Conservation (phyloP, 2,888 invertebrate genomes). For the Leptinotarsa tumamoca region DNA sequence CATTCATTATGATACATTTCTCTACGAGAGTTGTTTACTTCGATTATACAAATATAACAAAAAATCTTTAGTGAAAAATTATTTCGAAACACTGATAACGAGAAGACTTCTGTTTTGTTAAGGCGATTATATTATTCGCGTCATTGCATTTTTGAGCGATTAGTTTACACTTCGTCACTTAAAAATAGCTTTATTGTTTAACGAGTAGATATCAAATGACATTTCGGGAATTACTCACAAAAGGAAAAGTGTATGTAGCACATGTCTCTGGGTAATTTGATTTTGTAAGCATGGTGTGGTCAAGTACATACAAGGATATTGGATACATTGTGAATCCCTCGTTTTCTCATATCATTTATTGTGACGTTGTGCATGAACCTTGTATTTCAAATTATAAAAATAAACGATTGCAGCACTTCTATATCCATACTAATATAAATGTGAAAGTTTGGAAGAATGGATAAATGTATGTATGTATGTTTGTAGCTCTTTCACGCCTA, state of each 20-base stretch:
- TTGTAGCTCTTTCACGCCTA: too few relatives aligned
- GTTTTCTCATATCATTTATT: neutral
- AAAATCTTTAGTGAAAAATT: neutral
- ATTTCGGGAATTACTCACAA: too few relatives aligned
- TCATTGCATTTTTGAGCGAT: neutral
- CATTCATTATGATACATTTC: neutral
- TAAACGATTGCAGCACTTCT: neutral
- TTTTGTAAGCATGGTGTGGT: too few relatives aligned
- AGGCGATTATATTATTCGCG: neutral
- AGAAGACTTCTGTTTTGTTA: slow-evolving; percentile 4
- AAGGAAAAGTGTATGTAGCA: too few relatives aligned
- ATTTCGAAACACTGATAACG: slow-evolving; percentile 14
- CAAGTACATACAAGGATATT: too few relatives aligned
- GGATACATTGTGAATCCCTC: too few relatives aligned
- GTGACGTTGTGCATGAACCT: neutral
- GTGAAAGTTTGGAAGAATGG: too few relatives aligned
- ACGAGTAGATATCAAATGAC: neutral
- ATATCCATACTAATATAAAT: too few relatives aligned
- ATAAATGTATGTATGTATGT: too few relatives aligned
- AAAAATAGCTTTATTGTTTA: neutral
- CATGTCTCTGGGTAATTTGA: too few relatives aligned
- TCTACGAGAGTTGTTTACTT: neutral
- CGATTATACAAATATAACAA: neutral
- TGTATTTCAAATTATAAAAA: neutral
- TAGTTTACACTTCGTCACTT: neutral